phyloP scores from a whole-genome alignment of 2,113 vertebrate species.

The Geococcyx californianus region DNA sequence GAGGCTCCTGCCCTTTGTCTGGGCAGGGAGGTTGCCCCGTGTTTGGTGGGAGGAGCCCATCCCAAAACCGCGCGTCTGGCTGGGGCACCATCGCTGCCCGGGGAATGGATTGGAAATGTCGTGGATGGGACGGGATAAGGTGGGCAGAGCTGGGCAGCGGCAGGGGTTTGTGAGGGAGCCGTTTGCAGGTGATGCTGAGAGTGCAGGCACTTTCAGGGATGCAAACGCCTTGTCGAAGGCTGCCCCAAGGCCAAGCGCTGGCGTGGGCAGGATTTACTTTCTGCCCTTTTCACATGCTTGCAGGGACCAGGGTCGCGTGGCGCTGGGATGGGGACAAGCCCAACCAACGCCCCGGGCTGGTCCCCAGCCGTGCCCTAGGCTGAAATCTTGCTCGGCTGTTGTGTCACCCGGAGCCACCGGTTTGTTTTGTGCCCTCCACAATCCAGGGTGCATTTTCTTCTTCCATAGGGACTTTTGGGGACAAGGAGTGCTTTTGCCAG shows the following conservation, averaged over 20 bases:
- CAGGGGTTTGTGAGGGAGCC: background rate
- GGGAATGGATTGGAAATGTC: background rate
- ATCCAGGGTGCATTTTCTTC: background rate
- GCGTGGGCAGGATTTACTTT: rapidly evolving
- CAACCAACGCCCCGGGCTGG: rapidly evolving
- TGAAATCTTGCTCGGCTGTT: background rate
- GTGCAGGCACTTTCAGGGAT: background rate
- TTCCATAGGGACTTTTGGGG: background rate
- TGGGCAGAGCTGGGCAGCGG: background rate
- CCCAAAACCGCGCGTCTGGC: background rate
- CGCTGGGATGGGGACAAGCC: background rate
- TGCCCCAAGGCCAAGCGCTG: background rate
- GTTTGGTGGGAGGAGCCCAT: background rate
- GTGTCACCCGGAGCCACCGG: background rate
- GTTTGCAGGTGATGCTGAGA: background rate
- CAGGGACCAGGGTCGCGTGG: rapidly evolving
- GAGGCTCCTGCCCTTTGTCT: background rate
- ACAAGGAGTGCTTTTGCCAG: background rate
- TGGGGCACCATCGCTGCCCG: background rate
- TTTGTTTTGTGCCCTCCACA: background rate
- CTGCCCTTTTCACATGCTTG: background rate
- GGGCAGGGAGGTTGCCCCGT: background rate
- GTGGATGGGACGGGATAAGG: background rate
- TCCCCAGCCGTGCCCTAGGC: background rate
- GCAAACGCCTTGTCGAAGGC: rapidly evolving